Evolutionary conservation across 1,140 invertebrate genomes (phyloP), one percentile per base, ranked within the genome.

Genomic region (Antheraea mylitta): DNA sequence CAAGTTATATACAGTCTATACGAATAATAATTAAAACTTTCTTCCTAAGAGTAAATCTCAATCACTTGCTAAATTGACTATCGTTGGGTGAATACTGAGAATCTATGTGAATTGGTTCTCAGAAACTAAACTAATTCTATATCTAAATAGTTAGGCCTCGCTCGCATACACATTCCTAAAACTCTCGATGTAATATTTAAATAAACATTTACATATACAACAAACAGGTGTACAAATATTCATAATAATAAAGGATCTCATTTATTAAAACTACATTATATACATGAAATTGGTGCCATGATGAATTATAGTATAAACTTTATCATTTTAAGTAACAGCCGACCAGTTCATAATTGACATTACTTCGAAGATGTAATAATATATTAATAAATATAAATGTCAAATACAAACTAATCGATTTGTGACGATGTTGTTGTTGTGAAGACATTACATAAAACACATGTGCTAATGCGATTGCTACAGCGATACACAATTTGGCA

Each of bases 141-240:
- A 76, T 76, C 66, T 72, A 77, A 75, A 78, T 30, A 30, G 22
- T 9, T 86, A 87, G 85, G 82, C 83, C 82, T 85, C 69, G 72
- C 66, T 78, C 67, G 69, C 58, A 45, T 70, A 72, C 73, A 77
- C 22, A 77, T 76, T 71, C 75, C 82, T 30, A 30, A 78, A 78
- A 84, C 78, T 81, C 78, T 82, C 68, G 76, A 82, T 85, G 85
- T 80, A 83, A 76, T 73, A 71, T 80, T 83, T 88, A 84, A 87
- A 89, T 90, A 91, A 89, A 89, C 84, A 83, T 91, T 86, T 87
- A 87, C 85, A 90, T 83, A 84, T 89, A 87, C 82, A 90, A 88
- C 82, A 90, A 88, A 87, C 80, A 82, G 80, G 83, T 85, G 81
- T 89, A 86, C 82, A 89, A 89, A 61, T 61, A 61, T 30, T 30